Percentiles rank a stretch among this genome's conserved stretches.
These are phyloP conservation scores for Netelia virgata DNA, from an alignment of 2,888 invertebrate genomes.

Conservation along the genomic window DNA sequence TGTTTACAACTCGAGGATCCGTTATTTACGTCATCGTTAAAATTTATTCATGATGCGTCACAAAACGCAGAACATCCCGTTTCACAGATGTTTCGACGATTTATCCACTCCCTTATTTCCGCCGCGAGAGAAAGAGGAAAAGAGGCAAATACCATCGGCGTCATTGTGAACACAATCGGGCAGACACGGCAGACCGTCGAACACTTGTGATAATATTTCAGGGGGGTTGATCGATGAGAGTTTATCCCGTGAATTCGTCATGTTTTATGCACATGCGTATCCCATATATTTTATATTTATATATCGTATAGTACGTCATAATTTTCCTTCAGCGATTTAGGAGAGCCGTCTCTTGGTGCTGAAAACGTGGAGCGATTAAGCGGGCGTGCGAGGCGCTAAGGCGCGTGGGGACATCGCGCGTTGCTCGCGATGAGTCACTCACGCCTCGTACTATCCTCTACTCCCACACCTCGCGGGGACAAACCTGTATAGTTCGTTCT, in stretches of 20 bases:
- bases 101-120: constrained; percentile 5
- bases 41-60: constrained; percentile 18
- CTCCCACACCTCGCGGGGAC: constrained; percentile 44
- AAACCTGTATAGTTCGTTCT: constrained; percentile 9
- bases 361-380: constrained; percentile 20
- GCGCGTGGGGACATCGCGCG: constrained; percentile 13
- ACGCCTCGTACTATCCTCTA: constrained; percentile 26
- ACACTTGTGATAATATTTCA: constrained; percentile 59
- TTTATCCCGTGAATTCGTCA: constrained; percentile 12
- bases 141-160: background rate
- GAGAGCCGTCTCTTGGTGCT: background rate
- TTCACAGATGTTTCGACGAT: constrained; percentile 31
- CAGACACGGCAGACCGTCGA: constrained; percentile 6
- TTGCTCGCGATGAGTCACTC: constrained; percentile 3
- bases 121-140: constrained; percentile 19
- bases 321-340: background rate
- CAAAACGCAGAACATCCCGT: background rate
- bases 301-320: background rate
- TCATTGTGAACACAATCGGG: constrained; percentile 2
- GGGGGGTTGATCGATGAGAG: constrained; percentile 7
- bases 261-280: background rate
- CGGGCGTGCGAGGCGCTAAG: background rate
- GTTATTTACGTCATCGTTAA: background rate
- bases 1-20: background rate
- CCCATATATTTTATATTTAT: background rate